phyloP scores from a whole-genome alignment of 2,113 vertebrate species.

The Xiphias gladius region DNA sequence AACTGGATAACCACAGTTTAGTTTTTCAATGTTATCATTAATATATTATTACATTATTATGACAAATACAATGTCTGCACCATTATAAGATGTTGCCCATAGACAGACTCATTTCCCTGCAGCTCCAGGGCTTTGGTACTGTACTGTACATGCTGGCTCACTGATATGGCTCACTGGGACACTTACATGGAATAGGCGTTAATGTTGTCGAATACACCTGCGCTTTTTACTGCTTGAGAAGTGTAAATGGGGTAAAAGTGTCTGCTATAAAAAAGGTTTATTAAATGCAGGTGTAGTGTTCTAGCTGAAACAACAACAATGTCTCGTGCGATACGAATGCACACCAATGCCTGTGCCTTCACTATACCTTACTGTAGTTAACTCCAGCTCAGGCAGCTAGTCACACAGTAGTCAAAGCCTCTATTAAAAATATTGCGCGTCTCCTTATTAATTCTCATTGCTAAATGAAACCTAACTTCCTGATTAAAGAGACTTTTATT shows the following conservation, averaged over 20 bases:
- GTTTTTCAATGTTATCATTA: neutral
- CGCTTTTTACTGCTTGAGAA: neutral
- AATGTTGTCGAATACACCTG: neutral
- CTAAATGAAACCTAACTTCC: constrained; percentile 10
- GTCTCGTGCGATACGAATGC: neutral
- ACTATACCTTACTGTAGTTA: neutral
- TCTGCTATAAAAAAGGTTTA: neutral
- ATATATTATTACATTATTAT: neutral
- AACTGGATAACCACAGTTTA: neutral
- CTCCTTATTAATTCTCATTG: neutral
- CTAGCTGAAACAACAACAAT: neutral
- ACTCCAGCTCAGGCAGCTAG: neutral
- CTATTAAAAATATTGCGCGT: neutral
- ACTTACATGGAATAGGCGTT: neutral
- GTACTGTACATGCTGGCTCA: neutral
- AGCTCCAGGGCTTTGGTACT: neutral
- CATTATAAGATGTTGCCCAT: neutral
- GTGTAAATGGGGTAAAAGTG: neutral
- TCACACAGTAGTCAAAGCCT: neutral
- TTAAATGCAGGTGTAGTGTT: neutral
- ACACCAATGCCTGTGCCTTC: neutral
- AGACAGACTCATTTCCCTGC: neutral
- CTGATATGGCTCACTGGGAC: neutral
- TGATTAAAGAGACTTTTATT: constrained; percentile 41
- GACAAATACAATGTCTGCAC: neutral